Evolutionary conservation across 2,113 vertebrate genomes (phyloP), one percentile per base, ranked within the genome.

Genomic region (Nothoprocta pentlandii): DNA sequence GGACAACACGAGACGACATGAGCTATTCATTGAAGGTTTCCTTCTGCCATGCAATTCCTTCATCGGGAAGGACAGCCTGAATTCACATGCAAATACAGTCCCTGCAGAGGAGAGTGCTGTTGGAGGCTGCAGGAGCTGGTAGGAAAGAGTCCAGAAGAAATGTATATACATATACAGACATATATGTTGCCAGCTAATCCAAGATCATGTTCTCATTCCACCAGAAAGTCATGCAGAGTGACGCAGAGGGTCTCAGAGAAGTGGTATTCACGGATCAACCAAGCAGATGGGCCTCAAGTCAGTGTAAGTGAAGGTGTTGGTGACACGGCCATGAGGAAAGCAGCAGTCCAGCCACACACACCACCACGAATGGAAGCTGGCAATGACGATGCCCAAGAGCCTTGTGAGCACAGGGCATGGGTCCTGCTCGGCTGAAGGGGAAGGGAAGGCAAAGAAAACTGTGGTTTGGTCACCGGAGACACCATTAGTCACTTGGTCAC

Each of bases 201-300:
- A 94, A 95, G 91, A 94, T 90, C 93, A 96, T 91, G 90, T 95
- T 94, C 89, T 80, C 91, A 85, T 88, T 92, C 89, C 85, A 91
- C 64, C 92, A 95, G 92, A 93, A 89, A 47, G 39, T 74, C 96
- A 94, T 93, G 93, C 94, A 90, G 51, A 67, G 87, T 46, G 82
- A 75, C 1, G 1, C 28, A 41, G 77, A 59, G 88, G 5, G 42
- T 44, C 64, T 49, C 16, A 1, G 22, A 75, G 68, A 73, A 28
- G 80, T 10, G 80, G 51, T 10, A 30, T 5, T 76, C 23, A 30
- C 70, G 16, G 75, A 74, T 20, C 69, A 61, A 77, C 64, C 30
- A 25, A 61, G 78, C 12, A 59, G 74, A 61, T 77, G 80, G 86
- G 62, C 26, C 78, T 51, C 71, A 3, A 25, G 0, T 28, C 7